Base-by-base conservation (phyloP, 2,113 vertebrate genomes). In the Phalacrocorax aristotelis region DNA sequence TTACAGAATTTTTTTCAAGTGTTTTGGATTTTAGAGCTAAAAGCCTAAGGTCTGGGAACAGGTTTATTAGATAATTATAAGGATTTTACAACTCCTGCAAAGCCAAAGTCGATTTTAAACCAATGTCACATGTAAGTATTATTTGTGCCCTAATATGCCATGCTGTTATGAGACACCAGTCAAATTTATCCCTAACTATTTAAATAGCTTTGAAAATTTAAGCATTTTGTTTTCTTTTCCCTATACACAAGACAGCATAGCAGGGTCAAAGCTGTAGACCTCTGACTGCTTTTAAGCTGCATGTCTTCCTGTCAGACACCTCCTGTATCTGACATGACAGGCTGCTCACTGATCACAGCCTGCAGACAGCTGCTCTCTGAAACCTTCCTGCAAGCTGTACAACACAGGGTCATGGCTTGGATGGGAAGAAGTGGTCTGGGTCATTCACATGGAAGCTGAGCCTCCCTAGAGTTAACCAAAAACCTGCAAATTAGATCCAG, bases 321-420 rank as follows among this genome's bases (percentile, higher is more conserved):
- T 72, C 22, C 44, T 36, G 13, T 14, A 54, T 38, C 22, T 1
- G 0, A 46, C 1, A 0, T 20, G 29, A 51, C 42, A 72, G 42
- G 26, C 34, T 76, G 36, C 22, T 81, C 44, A 36, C 77, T 65
- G 69, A 44, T 42, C 51, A 23, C 36, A 58, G 55, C n/a, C 51
- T 20, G 13, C 38, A 68, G 18, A 66, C 16, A 38, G 34, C 22
- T 51, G 27, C n/a, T 57, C 16, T 64, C 40, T 60, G 57, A 87
- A 71, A 62, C 38, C 19, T 46, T 52, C 21, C 54, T 58, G 68
- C 23, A 44, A 71, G 5, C 19, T 83, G 36, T 57, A 25, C 23
- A 29, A 21, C 3, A 21, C 0, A 1, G 10, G 11, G 18, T 9
- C 36, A 2, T n/a, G 64, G 3, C 15, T 58, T 75, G 17, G 11